Conservation (phyloP, 2,888 invertebrate genomes). For the Megamerina dolium region DNA sequence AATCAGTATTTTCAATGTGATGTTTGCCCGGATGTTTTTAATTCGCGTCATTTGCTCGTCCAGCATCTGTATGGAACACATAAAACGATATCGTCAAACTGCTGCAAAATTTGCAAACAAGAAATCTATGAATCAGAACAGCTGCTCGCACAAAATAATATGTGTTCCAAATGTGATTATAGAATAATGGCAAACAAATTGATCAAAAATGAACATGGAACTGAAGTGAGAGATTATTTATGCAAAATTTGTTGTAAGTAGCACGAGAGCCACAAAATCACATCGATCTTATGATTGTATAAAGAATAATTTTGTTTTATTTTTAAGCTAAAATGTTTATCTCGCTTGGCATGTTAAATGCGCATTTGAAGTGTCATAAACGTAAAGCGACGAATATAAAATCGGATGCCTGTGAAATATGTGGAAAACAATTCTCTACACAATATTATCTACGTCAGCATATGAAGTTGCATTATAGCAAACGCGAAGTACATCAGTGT, state of each 20-base stretch:
- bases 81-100: no score
- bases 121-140: no score
- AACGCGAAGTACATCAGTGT: conserved; percentile 24
- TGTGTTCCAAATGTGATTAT: no score
- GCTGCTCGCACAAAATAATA: no score
- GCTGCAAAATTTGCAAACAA: conserved; percentile 21
- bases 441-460: conserved; percentile 26
- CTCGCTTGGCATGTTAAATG: conserved; percentile 22
- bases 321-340: conserved; percentile 25
- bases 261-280: neutral
- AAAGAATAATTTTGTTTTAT: conserved; percentile 1
- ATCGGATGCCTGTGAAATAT: conserved; percentile 27
- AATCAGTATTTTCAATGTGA: neutral
- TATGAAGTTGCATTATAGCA: conserved; percentile 24
- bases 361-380: conserved; percentile 25
- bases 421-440: conserved; percentile 28
- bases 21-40: neutral
- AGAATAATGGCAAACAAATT: no score
- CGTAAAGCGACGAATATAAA: conserved; percentile 22
- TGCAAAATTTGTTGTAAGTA: conserved; percentile 29
- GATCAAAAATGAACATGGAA: no score
- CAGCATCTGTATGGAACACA: neutral
- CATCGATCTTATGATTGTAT: neutral
- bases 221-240: conserved; percentile 17
- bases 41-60: neutral